These are phyloP conservation scores for Hypomecis punctinalis DNA, from an alignment of 2,888 invertebrate species.

Conservation along the genomic window DNA sequence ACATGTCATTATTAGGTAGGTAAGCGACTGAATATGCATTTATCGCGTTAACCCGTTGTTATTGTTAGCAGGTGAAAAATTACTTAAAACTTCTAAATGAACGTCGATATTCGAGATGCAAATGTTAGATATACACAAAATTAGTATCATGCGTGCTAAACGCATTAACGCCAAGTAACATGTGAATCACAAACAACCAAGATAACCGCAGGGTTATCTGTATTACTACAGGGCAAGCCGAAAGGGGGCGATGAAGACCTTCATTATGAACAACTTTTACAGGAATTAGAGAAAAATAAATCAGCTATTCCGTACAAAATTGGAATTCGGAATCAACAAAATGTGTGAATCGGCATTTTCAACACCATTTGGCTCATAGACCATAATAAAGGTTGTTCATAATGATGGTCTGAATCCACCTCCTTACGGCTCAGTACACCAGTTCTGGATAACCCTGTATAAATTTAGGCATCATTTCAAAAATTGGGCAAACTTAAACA, in stretches of 20 bases:
- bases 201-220: neutral
- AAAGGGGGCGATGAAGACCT: no score
- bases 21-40: neutral
- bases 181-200: constrained; percentile 22
- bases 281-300: no score
- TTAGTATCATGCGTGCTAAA: constrained; percentile 28
- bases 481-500: constrained; percentile 2
- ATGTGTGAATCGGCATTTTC: neutral
- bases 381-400: no score
- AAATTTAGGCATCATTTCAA: neutral
- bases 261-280: no score
- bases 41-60: neutral
- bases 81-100: neutral
- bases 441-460: neutral
- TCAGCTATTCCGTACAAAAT: no score
- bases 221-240: no score
- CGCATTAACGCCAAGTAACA: constrained; percentile 21
- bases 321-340: no score
- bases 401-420: no score
- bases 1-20: constrained; percentile 13
- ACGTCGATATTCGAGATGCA: neutral
- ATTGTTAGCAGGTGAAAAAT: constrained; percentile 5
- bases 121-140: constrained; percentile 7
- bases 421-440: no score
- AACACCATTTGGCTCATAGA: no score